phyloP scores from a whole-genome alignment of 2,797 vertebrate genomes.

The Tangara arthus region DNA sequence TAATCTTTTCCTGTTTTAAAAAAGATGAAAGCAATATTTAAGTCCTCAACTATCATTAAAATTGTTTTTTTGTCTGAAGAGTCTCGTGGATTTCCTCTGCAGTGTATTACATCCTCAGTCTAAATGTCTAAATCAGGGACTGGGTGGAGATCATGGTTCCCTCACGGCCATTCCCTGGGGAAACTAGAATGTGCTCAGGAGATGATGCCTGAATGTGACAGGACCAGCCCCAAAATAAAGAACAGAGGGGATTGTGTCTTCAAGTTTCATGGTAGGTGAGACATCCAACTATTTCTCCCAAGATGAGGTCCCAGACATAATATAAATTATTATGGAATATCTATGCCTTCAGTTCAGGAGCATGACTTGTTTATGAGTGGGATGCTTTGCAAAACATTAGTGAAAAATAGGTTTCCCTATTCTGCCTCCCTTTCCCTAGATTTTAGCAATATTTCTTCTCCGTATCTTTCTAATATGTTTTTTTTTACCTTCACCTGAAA shows the following conservation, averaged over 20 bases:
- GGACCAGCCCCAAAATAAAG: neutral
- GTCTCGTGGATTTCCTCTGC: neutral
- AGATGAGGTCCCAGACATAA: neutral
- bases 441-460: neutral
- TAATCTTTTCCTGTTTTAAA: neutral
- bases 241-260: neutral
- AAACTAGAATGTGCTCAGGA: neutral
- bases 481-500: conserved; percentile 20
- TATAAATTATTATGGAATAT: neutral
- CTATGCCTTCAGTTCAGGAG: neutral
- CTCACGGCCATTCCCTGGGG: neutral
- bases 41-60: neutral
- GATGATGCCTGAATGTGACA: neutral
- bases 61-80: neutral
- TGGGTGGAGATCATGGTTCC: neutral
- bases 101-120: neutral
- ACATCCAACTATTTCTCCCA: neutral
- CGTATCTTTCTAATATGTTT: neutral
- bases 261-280: neutral
- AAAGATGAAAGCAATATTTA: neutral
- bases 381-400: neutral
- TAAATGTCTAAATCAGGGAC: neutral
- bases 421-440: neutral
- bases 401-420: neutral
- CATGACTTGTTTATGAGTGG: neutral